Percentiles rank a stretch among this genome's conserved stretches.
phyloP scores from a whole-genome alignment of 2,797 vertebrate genomes.

The Erpetoichthys calabaricus region DNA sequence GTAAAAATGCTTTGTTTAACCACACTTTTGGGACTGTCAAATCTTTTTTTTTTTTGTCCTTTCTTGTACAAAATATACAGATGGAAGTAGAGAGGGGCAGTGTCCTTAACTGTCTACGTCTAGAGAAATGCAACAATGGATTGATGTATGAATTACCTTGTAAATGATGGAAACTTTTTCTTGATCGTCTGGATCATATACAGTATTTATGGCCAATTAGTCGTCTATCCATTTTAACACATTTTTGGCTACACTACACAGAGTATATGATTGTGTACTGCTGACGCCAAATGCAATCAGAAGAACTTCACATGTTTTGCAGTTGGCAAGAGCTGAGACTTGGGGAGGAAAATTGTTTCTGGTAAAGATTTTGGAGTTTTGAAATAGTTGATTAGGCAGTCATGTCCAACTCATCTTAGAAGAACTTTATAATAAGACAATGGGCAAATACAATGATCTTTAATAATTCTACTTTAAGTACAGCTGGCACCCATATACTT shows the following conservation, averaged over 20 bases:
- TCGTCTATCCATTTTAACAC: slow-evolving; percentile 37
- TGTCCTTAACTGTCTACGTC: slow-evolving; percentile 29
- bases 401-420: no score
- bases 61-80: slow-evolving; percentile 7
- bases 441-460: no score
- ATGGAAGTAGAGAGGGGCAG: slow-evolving; percentile 12
- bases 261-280: slow-evolving; percentile 41
- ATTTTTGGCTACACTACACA: slow-evolving; percentile 55
- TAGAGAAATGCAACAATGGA: slow-evolving; percentile 35
- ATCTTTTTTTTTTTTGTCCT: slow-evolving; percentile 16
- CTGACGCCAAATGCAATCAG: slow-evolving; percentile 49
- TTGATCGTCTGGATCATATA: slow-evolving; percentile 15
- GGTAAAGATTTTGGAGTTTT: slow-evolving; percentile 1
- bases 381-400: not conserved
- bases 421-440: no score
- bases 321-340: slow-evolving; percentile 19
- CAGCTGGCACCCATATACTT: no score
- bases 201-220: slow-evolving; percentile 40
- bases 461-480: no score
- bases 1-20: slow-evolving; percentile 25
- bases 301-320: slow-evolving; percentile 29
- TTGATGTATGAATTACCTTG: slow-evolving; percentile 45
- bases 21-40: slow-evolving; percentile 18
- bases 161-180: slow-evolving; percentile 21
- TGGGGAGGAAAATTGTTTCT: slow-evolving; percentile 12